Evolutionary conservation across 2,888 invertebrate species (phyloP).

Genomic region (Drosophila kanekoi): DNA sequence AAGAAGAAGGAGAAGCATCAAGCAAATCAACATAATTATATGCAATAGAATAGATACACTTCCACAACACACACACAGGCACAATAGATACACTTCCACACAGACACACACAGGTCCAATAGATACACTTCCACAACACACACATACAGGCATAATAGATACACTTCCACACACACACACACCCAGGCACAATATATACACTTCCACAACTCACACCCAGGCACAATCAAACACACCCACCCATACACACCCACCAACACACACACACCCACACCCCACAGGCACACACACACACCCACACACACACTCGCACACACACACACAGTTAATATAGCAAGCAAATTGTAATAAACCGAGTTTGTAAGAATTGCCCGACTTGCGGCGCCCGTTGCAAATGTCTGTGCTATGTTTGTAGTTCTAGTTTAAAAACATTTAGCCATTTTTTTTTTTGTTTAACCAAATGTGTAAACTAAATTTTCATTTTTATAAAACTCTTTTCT

Average conservation of each 20-base stretch:
- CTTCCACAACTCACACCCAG: constrained; percentile 11
- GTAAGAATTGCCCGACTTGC: constrained; percentile 35
- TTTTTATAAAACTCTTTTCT: not conserved
- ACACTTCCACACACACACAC: too few relatives aligned
- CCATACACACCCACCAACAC: constrained; percentile 3
- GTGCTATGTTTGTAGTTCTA: constrained; percentile 33
- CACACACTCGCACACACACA: constrained; percentile 3
- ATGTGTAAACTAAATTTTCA: constrained; percentile 13
- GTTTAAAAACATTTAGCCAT: constrained; percentile 22
- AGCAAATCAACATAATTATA: constrained; percentile 15
- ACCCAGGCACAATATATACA: constrained; percentile 4
- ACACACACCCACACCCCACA: constrained; percentile 8
- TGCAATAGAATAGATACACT: constrained; percentile 39
- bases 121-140: constrained; percentile 6
- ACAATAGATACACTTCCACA: constrained; percentile 1
- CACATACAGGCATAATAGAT: too few relatives aligned
- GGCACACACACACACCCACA: constrained; percentile 11
- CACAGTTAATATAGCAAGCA: constrained; percentile 29
- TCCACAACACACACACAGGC: constrained; percentile 4
- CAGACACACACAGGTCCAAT: constrained; percentile 4
- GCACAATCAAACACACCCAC: constrained; percentile 2
- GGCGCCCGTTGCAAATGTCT: constrained; percentile 18
- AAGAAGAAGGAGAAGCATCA: constrained; percentile 6
- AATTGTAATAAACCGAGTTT: constrained; percentile 30
- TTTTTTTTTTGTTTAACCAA: not conserved